These are phyloP conservation scores for Phyllotis vaccarum DNA, from an alignment of 2,797 vertebrate species.

Conservation along the genomic window DNA sequence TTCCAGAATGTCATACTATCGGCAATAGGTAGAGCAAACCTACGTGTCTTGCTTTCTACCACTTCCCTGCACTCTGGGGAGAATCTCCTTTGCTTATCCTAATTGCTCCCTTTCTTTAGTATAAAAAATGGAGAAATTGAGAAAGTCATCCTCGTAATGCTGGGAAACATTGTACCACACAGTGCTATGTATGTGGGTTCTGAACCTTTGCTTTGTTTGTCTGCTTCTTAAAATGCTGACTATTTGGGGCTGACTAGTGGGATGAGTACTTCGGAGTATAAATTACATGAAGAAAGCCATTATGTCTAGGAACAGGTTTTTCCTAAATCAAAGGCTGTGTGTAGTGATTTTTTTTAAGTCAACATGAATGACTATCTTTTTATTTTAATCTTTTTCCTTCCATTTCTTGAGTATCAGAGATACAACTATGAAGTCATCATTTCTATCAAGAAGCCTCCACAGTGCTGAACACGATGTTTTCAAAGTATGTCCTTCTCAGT, in stretches of 20 bases:
- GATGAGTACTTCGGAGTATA: constrained; percentile 2
- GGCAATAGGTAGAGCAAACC: neutral
- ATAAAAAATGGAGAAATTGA: neutral
- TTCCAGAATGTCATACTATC: neutral
- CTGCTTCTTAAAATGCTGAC: neutral
- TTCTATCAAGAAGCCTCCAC: constrained; percentile 69
- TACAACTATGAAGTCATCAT: constrained; percentile 48
- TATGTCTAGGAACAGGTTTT: neutral
- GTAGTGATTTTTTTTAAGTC: constrained; percentile 25
- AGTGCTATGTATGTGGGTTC: neutral
- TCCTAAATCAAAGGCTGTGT: constrained; percentile 26
- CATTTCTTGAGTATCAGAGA: constrained; percentile 45
- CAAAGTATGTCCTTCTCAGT: constrained; percentile 68
- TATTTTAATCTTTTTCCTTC: constrained; percentile 15
- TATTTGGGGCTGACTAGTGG: neutral
- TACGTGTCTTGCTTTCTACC: constrained; percentile 26
- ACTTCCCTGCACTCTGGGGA: neutral
- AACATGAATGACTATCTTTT: constrained; percentile 48
- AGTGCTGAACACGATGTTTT: constrained; percentile 6
- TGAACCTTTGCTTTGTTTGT: constrained; percentile 1
- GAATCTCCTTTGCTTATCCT: neutral
- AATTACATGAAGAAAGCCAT: constrained; percentile 38
- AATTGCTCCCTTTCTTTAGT: neutral
- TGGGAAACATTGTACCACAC: neutral
- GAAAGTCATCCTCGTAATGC: neutral